Base-by-base conservation (phyloP, 2,113 vertebrate genomes). In the Lampris megalopsis region DNA sequence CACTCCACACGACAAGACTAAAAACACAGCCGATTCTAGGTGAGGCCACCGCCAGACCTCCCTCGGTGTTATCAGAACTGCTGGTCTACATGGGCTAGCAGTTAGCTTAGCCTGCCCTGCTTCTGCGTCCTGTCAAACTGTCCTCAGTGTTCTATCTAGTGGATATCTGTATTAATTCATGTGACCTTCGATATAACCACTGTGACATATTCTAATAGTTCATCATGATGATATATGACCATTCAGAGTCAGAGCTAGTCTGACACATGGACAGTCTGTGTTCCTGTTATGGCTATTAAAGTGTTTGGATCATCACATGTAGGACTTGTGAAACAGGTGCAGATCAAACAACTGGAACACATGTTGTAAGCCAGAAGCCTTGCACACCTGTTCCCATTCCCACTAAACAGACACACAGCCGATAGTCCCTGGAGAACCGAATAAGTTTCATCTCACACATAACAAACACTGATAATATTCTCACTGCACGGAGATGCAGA, bases 321-420 rank as follows among this genome's bases (percentile, higher is more conserved):
- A 68, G 79, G 87, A 77, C 74, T 74, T 5, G 71, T 77, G 78
- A 85, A 89, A 88, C 86, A 90, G 89, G 85, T 89, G 83, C 84
- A 83, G 89, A 87, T 88, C 83, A 85, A 89, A 90, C 86, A 88
- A 89, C 85, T 88, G 84, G 85, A 89, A 87, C 89, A 89, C 88
- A 89, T 89, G 86, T 85, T 82, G 82, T 72, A 77, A 87, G 82
- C 87, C 90, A 90, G 88, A 89, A 92, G 88, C 87, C 86, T 80
- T 0, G 78, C 84, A 84, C 90, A 93, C 88, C 88, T 91, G 90
- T 90, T 92, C 81, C 71, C 83, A 24, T 71, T 58, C 77, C 84
- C 80, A 81, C 85, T 82, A 86, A 88, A 86, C 89, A 90, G 87
- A 84, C 74, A 86, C 77, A 63, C 73, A 52, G 87, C 80, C 81